Base-by-base conservation (phyloP, 2,113 vertebrate genomes). In the Dolichallabes microphthalmus region DNA sequence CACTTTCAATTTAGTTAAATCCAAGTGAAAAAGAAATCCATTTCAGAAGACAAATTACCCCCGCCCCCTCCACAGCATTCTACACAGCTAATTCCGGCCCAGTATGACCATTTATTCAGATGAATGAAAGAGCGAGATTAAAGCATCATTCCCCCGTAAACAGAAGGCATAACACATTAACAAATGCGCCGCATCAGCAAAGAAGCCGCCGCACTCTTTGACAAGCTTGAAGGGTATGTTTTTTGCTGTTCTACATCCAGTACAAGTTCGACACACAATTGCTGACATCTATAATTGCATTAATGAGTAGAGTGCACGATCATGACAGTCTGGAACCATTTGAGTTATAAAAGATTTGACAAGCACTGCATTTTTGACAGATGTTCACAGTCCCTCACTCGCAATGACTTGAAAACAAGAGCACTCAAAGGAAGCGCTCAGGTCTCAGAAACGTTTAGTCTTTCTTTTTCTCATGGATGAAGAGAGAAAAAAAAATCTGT, bases 1-100 rank as follows among this genome's bases (percentile, higher is more conserved):
- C 35, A 20, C 61, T 86, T 89, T 87, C 68, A 84, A 83, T 88
- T 89, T 85, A 88, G 86, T 85, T 86, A 84, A 87, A 84, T 82
- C 64, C 69, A 82, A 85, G 73, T 86, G 82, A 84, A 84, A 84
- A 82, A 60, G 69, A 80, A 88, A 88, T 66, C 79, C 58, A 88
- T 86, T 88, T 74, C 63, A 85, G 82, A 83, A 82, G 85, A 89
- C 61, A 85, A 88, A 86, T 86, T n/a, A 79, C 57, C 27, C 58
- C 78, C 58, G 2, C 20, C 45, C 82, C 61, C 71, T 82, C 57
- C 77, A 66, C 84, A 85, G 32, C 77, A 79, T 73, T 80, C 52
- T 68, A 73, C 61, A 50, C 35, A 13, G 74, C 66, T 82, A 83
- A 86, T 82, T 60, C 14, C 35, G 32, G 69, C 84, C 77, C 78